Percentiles rank a stretch among this genome's conserved stretches.
Conservation (phyloP, 2,113 vertebrate genomes). For the Bos indicus region DNA sequence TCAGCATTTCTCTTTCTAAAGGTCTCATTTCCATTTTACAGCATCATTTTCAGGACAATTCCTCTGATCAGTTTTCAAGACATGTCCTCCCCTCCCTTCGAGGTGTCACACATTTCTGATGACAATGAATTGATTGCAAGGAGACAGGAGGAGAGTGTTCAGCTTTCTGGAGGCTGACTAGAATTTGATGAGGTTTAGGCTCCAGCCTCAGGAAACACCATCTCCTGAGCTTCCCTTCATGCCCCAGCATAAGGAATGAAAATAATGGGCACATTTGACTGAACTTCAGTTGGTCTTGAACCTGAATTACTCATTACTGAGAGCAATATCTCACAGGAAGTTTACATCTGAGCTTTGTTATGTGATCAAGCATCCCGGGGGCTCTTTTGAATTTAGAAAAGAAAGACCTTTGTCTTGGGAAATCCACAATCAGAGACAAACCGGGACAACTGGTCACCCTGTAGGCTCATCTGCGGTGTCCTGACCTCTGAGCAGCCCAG, state of each 20-base stretch:
- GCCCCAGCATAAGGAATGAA: background rate
- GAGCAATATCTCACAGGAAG: background rate
- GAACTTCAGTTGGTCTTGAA: background rate
- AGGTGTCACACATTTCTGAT: slow-evolving; percentile 67
- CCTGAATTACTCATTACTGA: background rate
- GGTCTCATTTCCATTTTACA: slow-evolving; percentile 77
- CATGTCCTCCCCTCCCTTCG: slow-evolving; percentile 49
- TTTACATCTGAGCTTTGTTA: background rate
- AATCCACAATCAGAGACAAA: background rate
- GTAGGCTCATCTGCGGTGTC: rapidly evolving
- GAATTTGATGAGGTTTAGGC: slow-evolving; percentile 50
- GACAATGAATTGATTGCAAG: slow-evolving; percentile 63
- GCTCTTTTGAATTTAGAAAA: background rate
- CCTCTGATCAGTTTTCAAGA: slow-evolving; percentile 67
- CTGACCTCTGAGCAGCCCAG: background rate
- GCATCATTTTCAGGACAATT: slow-evolving; percentile 67
- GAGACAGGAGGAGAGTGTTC: slow-evolving; percentile 46
- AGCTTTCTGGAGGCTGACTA: slow-evolving; percentile 38
- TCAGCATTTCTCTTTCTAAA: slow-evolving; percentile 65
- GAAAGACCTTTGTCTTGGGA: background rate
- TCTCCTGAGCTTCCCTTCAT: background rate
- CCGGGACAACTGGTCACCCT: background rate
- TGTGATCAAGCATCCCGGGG: too few species aligned
- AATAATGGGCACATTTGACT: background rate
- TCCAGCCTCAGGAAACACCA: background rate